Percentiles rank a stretch among this genome's conserved stretches.
Conservation (phyloP, 2,888 invertebrate species). For the Aplocera efformata region DNA sequence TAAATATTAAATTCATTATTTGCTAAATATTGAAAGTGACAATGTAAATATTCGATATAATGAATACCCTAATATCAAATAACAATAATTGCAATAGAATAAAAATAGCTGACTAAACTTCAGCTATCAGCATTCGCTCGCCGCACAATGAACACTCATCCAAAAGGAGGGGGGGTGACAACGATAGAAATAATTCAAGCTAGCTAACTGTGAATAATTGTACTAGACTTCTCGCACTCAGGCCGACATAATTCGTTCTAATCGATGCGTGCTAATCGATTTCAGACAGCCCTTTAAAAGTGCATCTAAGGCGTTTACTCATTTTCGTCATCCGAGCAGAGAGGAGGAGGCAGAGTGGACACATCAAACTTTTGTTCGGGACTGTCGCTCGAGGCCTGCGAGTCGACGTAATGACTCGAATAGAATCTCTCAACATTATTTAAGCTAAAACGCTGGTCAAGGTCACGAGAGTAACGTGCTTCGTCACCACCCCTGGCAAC, state of each 20-base stretch:
- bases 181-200: slow-evolving; percentile 40
- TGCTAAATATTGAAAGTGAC: slow-evolving; percentile 63
- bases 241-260: not conserved
- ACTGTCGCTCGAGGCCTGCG: slow-evolving; percentile 83
- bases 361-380: slow-evolving; percentile 89
- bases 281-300: slow-evolving; percentile 9
- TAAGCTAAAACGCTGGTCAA: slow-evolving; percentile 72
- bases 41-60: slow-evolving; percentile 62
- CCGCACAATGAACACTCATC: slow-evolving; percentile 42
- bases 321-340: slow-evolving; percentile 87
- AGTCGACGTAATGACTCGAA: slow-evolving; percentile 78
- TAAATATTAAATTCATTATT: slow-evolving; percentile 54
- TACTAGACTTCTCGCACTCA: slow-evolving; percentile 11
- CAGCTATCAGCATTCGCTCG: slow-evolving; percentile 42
- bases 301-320: slow-evolving; percentile 49
- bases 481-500: slow-evolving; percentile 43
- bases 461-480: slow-evolving; percentile 59
- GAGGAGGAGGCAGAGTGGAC: slow-evolving; percentile 87
- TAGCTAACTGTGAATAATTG: slow-evolving; percentile 25
- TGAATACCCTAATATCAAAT: slow-evolving; percentile 56
- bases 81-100: slow-evolving; percentile 65
- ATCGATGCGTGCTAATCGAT: slow-evolving; percentile 1
- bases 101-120: slow-evolving; percentile 43
- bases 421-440: slow-evolving; percentile 74
- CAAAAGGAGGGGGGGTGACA: slow-evolving; percentile 41